A percentile compares a stretch with the other conserved stretches of the same genome.
phyloP scores from a whole-genome alignment of 2,888 invertebrate genomes.

The Drosophila vallismaia region DNA sequence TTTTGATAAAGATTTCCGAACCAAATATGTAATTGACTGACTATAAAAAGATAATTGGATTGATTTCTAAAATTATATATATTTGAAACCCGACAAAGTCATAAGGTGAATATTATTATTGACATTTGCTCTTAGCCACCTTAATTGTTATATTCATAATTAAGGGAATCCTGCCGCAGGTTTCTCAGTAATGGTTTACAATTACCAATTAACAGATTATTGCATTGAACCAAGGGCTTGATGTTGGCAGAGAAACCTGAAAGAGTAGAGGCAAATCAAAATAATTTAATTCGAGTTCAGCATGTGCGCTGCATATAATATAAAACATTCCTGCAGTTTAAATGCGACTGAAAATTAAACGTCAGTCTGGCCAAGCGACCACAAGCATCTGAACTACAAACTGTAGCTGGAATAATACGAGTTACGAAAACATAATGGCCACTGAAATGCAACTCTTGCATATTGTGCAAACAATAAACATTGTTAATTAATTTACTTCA shows the following conservation, averaged over 20 bases:
- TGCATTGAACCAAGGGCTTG: slow-evolving; percentile 32
- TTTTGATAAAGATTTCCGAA: slow-evolving; percentile 16
- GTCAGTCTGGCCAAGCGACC: slow-evolving; percentile 33
- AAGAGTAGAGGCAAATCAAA: slow-evolving; percentile 30
- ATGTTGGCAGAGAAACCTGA: background rate
- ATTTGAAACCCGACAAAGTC: too few species aligned
- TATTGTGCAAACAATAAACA: slow-evolving; percentile 52
- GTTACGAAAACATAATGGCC: slow-evolving; percentile 27
- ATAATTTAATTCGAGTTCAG: slow-evolving; percentile 59
- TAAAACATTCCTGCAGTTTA: slow-evolving; percentile 34
- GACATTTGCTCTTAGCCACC: background rate
- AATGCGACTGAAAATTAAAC: slow-evolving; percentile 47
- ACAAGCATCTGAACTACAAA: slow-evolving; percentile 20
- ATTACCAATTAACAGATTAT: slow-evolving; percentile 64
- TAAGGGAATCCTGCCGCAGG: slow-evolving; percentile 49
- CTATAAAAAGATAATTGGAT: slow-evolving; percentile 10
- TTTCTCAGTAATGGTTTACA: slow-evolving; percentile 45
- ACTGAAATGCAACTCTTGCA: slow-evolving; percentile 16
- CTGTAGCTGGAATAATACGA: slow-evolving; percentile 21
- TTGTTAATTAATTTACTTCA: slow-evolving; percentile 54
- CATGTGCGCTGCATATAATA: slow-evolving; percentile 53
- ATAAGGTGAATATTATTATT: too few species aligned
- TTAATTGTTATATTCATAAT: slow-evolving; percentile 37
- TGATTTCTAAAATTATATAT: background rate
- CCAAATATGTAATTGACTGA: slow-evolving; percentile 1